A percentile compares a stretch with the other conserved stretches of the same genome.
Evolutionary conservation across 2,888 invertebrate species (phyloP).

Genomic region (Folsomia manolachei): DNA sequence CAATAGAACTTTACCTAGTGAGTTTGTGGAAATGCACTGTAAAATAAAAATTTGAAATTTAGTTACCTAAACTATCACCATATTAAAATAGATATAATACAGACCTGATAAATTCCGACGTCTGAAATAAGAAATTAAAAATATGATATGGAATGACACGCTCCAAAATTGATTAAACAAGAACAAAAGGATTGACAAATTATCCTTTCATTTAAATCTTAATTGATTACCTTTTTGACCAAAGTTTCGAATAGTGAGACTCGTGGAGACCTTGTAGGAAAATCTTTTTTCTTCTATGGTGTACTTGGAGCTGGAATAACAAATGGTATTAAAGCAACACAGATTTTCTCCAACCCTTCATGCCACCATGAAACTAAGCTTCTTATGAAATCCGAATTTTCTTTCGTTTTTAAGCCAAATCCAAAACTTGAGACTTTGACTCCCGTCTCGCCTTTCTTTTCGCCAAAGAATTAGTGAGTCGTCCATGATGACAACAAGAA

Average conservation of each 20-base stretch:
- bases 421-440: too few species aligned
- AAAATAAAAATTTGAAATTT: not conserved
- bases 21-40: too few species aligned
- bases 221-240: constrained; percentile 42
- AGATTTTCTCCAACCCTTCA: constrained; percentile 16
- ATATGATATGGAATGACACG: too few species aligned
- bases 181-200: too few species aligned
- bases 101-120: not conserved
- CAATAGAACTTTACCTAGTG: too few species aligned
- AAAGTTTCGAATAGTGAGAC: constrained; percentile 65
- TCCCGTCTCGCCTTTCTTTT: not conserved
- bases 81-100: too few species aligned
- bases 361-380: not conserved
- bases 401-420: not conserved
- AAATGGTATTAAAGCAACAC: constrained; percentile 13
- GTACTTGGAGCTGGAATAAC: constrained; percentile 68
- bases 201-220: not conserved
- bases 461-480: not conserved
- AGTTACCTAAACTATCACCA: too few species aligned
- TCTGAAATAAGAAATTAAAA: too few species aligned
- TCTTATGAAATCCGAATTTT: not conserved
- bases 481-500: not conserved
- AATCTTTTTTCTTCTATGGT: constrained; percentile 67
- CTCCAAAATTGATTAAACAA: too few species aligned
- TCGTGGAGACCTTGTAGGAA: constrained; percentile 74